A percentile compares a stretch with the other conserved stretches of the same genome.
Evolutionary conservation across 2,113 vertebrate genomes (phyloP).

Genomic region (Antennarius striatus): DNA sequence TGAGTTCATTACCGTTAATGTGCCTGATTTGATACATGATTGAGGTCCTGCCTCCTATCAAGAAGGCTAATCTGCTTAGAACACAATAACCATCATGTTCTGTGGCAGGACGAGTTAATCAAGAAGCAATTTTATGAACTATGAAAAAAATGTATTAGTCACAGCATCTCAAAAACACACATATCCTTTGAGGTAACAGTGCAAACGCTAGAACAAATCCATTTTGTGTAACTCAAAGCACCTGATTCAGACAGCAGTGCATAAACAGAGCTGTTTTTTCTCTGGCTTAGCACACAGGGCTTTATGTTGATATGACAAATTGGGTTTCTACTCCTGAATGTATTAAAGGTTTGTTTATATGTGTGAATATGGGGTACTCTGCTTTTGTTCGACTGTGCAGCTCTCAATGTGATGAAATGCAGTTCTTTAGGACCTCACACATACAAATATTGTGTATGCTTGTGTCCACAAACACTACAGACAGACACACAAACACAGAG

Average conservation of each 20-base stretch:
- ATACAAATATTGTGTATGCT: conserved; percentile 32
- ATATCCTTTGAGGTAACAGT: not conserved
- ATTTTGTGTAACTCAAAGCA: conserved; percentile 37
- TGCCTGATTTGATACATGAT: conserved; percentile 21
- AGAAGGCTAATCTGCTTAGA: conserved; percentile 20
- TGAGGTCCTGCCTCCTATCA: conserved; percentile 15
- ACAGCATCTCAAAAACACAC: conserved; percentile 17
- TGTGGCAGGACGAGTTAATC: conserved; percentile 6
- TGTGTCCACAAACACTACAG: conserved; percentile 56
- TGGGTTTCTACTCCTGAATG: conserved; percentile 17
- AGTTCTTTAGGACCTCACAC: conserved; percentile 61
- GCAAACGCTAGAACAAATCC: conserved; percentile 14
- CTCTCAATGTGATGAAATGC: conserved; percentile 47
- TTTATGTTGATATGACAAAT: conserved; percentile 41
- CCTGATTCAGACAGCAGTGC: conserved; percentile 39
- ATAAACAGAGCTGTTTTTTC: conserved; percentile 54
- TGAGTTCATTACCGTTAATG: conserved; percentile 14
- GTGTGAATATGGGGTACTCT: conserved; percentile 26
- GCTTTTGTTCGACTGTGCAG: conserved; percentile 16
- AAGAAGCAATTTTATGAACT: not conserved
- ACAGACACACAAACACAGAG: conserved; percentile 61
- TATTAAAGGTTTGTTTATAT: conserved; percentile 42
- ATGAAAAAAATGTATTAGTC: conserved; percentile 18
- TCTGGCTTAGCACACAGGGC: conserved; percentile 23
- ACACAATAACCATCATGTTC: conserved; percentile 4